phyloP scores from a whole-genome alignment of 2,888 invertebrate species.

The Pyrgus malvae region DNA sequence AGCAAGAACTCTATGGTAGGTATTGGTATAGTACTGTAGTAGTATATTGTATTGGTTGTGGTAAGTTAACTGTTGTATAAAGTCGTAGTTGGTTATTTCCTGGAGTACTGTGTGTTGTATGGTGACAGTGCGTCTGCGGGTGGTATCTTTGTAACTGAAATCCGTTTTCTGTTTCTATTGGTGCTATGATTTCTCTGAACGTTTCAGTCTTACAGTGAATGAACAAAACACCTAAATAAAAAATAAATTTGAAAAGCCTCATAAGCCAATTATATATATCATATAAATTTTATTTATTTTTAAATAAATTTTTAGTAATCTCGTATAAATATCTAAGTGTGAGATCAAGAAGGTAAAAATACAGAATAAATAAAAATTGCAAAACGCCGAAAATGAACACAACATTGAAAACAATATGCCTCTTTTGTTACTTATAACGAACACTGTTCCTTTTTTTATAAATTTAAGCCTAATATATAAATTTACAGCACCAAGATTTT shows the following conservation, averaged over 20 bases:
- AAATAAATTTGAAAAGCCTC: slow-evolving; percentile 76
- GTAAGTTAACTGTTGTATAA: slow-evolving; percentile 33
- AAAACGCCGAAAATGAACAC: slow-evolving; percentile 76
- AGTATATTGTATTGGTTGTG: slow-evolving; percentile 37
- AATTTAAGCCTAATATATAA: slow-evolving; percentile 82
- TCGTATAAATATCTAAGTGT: slow-evolving; percentile 80
- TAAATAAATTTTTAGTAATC: slow-evolving; percentile 75
- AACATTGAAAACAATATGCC: slow-evolving; percentile 77
- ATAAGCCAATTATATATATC: slow-evolving; percentile 77
- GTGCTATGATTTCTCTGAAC: slow-evolving; percentile 63
- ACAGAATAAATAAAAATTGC: slow-evolving; percentile 78
- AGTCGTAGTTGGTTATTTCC: slow-evolving; percentile 35
- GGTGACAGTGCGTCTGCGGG: slow-evolving; percentile 64
- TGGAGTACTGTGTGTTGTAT: slow-evolving; percentile 43
- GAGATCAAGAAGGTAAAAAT: slow-evolving; percentile 78
- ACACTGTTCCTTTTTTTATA: slow-evolving; percentile 71
- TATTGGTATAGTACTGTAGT: slow-evolving; percentile 35
- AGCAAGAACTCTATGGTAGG: slow-evolving; percentile 30
- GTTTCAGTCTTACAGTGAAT: slow-evolving; percentile 73
- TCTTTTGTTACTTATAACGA: slow-evolving; percentile 78
- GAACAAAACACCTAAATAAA: slow-evolving; percentile 68
- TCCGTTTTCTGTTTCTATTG: slow-evolving; percentile 49
- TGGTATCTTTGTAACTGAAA: slow-evolving; percentile 47
- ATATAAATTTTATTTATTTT: slow-evolving; percentile 66
- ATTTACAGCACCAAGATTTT: slow-evolving; percentile 82